phyloP scores from a whole-genome alignment of 1,140 invertebrate species.

The Drosophila sproati region DNA sequence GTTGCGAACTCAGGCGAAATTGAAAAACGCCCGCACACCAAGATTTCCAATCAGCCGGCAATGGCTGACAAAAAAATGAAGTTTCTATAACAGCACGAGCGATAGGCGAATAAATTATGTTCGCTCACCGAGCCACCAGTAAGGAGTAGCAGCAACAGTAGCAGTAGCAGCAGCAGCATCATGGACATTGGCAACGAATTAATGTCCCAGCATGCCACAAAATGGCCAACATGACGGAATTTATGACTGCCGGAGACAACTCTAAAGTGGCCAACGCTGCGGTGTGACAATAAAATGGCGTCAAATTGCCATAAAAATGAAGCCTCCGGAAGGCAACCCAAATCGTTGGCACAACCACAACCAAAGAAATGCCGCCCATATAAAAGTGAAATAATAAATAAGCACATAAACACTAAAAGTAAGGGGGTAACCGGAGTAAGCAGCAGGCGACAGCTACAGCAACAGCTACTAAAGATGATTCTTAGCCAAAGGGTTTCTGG shows the following conservation, averaged over 20 bases:
- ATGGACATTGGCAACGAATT: conserved; percentile 68
- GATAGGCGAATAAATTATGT: conserved; percentile 74
- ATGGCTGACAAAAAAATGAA: conserved; percentile 51
- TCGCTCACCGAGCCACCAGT: conserved; percentile 38
- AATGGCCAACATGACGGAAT: conserved; percentile 74
- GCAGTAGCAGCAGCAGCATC: background rate
- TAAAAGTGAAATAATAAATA: conserved; percentile 79
- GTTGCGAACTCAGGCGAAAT: conserved; percentile 48
- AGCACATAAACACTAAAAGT: conserved; percentile 57
- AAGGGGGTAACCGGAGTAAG: background rate
- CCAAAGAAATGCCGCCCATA: conserved; percentile 50
- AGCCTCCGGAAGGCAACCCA: conserved; percentile 14
- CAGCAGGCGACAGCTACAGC: background rate
- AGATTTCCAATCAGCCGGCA: conserved; percentile 71
- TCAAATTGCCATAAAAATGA: conserved; percentile 79
- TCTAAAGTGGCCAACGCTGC: conserved; percentile 70
- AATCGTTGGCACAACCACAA: conserved; percentile 44
- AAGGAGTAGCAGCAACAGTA: conserved; percentile 29
- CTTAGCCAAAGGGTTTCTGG: conserved; percentile 31
- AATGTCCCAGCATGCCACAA: conserved; percentile 73
- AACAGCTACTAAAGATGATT: background rate
- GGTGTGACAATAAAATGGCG: conserved; percentile 79
- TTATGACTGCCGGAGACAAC: conserved; percentile 76
- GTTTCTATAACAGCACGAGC: conserved; percentile 60
- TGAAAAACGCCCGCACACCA: conserved; percentile 50